Evolutionary conservation across 2,888 invertebrate genomes (phyloP), one percentile per base, ranked within the genome.

Genomic region (Hydrotaea diabolus): DNA sequence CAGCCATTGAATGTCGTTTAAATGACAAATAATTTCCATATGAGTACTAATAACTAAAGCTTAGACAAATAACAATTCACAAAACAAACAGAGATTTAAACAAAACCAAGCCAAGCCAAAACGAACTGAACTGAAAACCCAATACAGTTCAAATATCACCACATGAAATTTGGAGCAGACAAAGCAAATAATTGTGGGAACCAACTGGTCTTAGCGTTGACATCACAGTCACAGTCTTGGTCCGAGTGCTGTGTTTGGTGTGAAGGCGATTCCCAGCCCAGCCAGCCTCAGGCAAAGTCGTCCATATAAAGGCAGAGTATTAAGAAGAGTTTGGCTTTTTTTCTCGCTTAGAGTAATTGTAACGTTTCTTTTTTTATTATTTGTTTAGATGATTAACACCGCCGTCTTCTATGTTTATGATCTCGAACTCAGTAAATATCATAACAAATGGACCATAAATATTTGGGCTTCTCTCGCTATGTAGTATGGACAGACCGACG

Each of bases 381-480:
- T 90, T 90, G 89, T 86, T 88, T 85, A 86, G 87, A 86, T 88
- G 88, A 89, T 90, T 90, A 90, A 89, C 90, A 90, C 90, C 31
- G 74, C 21, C 31, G 66, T 57, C 53, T 21, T 59, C 62, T 53
- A 66, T 59, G 57, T 19, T 80, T 85, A 82, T 85, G 79, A 85
- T 74, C 77, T 79, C 49, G 62, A 79, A 79, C 31, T 23, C 21
- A 74, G 66, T 80, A 59, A 85, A 79, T 85, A 79, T 87, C 80
- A 85, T 85, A 87, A 83, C 89, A 90, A 90, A 90, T 90, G 89
- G 89, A 89, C 88, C 88, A 90, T 89, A 89, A 90, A 90, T 87
- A 87, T 39, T 11, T 39, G 39, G 1, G 39, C 69, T 13, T n/a
- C n/a, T n/a, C n/a, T n/a, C n/a, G n/a, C n/a, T n/a, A n/a, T n/a